Evolutionary conservation across 2,888 invertebrate genomes (phyloP), one percentile per base, ranked within the genome.

Genomic region (Papilio protenor): DNA sequence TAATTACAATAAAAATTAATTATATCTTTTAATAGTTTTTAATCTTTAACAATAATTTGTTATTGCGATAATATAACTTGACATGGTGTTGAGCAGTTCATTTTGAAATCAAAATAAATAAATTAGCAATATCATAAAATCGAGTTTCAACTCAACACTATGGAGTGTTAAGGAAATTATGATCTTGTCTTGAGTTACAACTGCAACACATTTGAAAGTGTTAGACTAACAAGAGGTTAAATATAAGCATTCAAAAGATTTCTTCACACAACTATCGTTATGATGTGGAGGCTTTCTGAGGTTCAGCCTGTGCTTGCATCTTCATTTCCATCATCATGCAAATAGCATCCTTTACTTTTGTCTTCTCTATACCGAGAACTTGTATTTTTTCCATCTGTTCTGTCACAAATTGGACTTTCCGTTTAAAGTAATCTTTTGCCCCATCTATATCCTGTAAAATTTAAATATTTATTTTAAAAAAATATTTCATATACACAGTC

Each of bases 361-460:
- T 96, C 90, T 99, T 99, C 87, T 99, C 98, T 75, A 96, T 92
- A 3, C 98, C 97, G 81, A 98, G 92, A 55, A 95, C 92, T 91
- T 98, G 98, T 77, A 99, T 97, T 94, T 98, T 98, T 87, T 98
- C 98, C 96, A 99, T 98, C 95, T 99, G 99, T 87, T 98, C 98
- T 0, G 97, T 97, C 0, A 99, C 97, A 94, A 98, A 99, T 81
- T 97, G 96, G 0, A 98, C 97, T 94, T 98, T 98, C 75, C 99
- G 96, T 89, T 97, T 97, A 89, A 99, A 99, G 87, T 99, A 99
- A 85, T 98, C 98, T 89, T 97, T 97, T 1, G 98, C 98, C 79
- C 97, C 96, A 33, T 96, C 96, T 80, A 98, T 95, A 85, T 97
- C 96, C 97, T 98, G 83, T 21, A 90, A 90, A 64, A 49, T 57